Evolutionary conservation across 2,113 vertebrate genomes (phyloP).

Genomic region (Pluvialis apricaria): DNA sequence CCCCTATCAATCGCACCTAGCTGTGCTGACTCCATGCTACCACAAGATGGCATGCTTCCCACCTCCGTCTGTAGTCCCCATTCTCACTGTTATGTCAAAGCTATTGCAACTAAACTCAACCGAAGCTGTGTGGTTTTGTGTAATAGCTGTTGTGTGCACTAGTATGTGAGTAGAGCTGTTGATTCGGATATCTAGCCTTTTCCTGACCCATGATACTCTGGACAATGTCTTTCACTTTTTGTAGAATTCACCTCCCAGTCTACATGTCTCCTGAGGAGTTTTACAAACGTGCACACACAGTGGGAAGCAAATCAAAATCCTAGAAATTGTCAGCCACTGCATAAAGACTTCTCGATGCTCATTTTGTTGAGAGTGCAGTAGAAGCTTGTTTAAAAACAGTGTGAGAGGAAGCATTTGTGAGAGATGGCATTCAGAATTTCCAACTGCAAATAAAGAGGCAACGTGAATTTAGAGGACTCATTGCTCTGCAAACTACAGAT

Average conservation of each 20-base stretch:
- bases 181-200: background rate
- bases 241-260: background rate
- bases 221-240: background rate
- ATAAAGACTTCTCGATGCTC: background rate
- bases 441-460: background rate
- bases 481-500: background rate
- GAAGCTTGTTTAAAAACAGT: background rate
- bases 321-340: background rate
- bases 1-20: accelerated
- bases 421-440: background rate
- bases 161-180: background rate
- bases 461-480: background rate
- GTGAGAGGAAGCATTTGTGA: background rate
- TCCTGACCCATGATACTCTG: background rate
- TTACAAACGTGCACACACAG: background rate
- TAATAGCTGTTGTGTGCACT: background rate
- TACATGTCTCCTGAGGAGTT: background rate
- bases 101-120: accelerated
- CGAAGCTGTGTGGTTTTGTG: accelerated
- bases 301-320: background rate
- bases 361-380: background rate
- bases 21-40: background rate
- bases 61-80: background rate
- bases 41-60: constrained; percentile 3
- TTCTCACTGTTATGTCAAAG: background rate